phyloP scores from a whole-genome alignment of 2,113 vertebrate species.

The Gymnogyps californianus region DNA sequence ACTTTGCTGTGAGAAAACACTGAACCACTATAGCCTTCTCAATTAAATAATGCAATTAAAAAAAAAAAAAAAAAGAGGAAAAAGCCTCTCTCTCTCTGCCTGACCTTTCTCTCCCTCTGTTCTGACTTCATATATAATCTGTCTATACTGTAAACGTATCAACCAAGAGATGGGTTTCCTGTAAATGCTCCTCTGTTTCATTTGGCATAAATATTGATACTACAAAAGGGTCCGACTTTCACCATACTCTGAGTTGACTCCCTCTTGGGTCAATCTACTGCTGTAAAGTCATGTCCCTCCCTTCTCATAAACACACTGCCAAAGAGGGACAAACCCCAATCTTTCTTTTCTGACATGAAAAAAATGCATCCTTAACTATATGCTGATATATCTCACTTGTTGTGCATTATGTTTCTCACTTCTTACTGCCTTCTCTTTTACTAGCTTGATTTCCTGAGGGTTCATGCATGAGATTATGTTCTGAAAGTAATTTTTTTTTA shows the following conservation, averaged over 20 bases:
- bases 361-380: background rate
- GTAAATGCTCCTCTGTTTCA: background rate
- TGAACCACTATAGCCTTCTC: background rate
- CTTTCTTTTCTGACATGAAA: background rate
- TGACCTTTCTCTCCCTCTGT: background rate
- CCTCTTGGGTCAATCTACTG: background rate
- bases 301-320: background rate
- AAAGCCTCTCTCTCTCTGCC: background rate
- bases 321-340: background rate
- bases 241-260: background rate
- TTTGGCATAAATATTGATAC: background rate
- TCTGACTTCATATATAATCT: background rate
- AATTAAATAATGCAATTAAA: background rate
- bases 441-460: accelerated
- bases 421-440: background rate
- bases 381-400: background rate
- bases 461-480: background rate
- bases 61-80: background rate
- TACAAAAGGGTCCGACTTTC: background rate
- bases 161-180: background rate
- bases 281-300: background rate
- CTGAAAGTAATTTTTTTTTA: background rate
- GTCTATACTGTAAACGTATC: background rate
- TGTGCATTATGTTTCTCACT: background rate
- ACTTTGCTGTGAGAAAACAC: background rate